Base-by-base conservation (phyloP, 2,888 invertebrate species). In the Adelognathus sp. region DNA sequence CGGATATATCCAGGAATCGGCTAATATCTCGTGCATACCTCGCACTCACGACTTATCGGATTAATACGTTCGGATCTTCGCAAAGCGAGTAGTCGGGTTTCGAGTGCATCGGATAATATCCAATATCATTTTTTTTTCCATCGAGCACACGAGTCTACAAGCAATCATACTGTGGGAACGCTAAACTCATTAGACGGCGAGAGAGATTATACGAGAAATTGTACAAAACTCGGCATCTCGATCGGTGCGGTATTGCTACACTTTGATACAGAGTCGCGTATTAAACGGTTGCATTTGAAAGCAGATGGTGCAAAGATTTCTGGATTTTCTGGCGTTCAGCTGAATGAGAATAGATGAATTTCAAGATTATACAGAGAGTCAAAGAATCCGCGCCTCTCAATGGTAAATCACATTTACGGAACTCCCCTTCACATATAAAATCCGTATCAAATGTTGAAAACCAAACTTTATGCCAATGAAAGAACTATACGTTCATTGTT, bases 141-240 rank as follows among this genome's bases (percentile, higher is more conserved):
- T n/a, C 33, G 16, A 16, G 14, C 64, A 52, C 44, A 41, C 29
- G 60, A 70, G 66, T 61, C 61, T 50, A 31, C 44, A 46, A 67
- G 75, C 79, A 74, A 79, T 79, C 71, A 79, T 75, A n/a, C n/a
- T 61, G 75, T 75, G 75, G 61, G 67, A 79, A 75, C 75, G 67
- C 50, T 61, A 72, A 66, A 77, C 72, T 79, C 79, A 79, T 79
- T 79, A 76, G 50, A 33, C 71, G 71, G 56, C 70, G 66, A 66
- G 63, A 71, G 61, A 75, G 79, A 79, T 79, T 79, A 79, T 79
- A 71, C 61, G 6, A 54, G 54, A 67, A 79, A 79, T 79, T 75
- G 56, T 67, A 63, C 75, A 54, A 67, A 61, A 67, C 54, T 67
- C 54, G 33, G n/a, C 16, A 36, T 36, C 9, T 70, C 29, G 52